Evolutionary conservation across 2,888 invertebrate species (phyloP).

Genomic region (Xestobium rufovillosum): DNA sequence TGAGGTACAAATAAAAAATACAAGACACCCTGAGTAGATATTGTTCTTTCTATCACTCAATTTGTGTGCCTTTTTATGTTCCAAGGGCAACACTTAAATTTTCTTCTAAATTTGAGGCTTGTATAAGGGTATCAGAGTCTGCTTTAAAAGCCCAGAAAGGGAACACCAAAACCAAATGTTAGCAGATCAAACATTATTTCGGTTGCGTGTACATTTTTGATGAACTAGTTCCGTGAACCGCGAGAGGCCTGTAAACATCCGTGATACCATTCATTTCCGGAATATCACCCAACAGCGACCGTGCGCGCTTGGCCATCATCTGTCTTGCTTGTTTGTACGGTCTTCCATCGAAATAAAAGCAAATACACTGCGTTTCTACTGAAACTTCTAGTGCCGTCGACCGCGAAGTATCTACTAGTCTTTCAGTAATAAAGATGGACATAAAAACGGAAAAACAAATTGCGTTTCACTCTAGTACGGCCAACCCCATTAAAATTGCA

Average conservation of each 20-base stretch:
- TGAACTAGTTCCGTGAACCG: neutral
- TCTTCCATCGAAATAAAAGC: neutral
- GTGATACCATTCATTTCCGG: neutral
- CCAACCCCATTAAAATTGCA: slow-evolving; percentile 29
- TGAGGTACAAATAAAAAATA: no score
- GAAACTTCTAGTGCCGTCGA: no score
- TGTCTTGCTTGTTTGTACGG: neutral
- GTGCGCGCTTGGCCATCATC: neutral
- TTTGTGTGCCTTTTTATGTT: no score
- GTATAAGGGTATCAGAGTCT: no score
- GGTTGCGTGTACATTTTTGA: neutral
- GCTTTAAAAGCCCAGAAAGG: no score
- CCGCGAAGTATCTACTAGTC: slow-evolving; percentile 3
- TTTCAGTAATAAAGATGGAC: slow-evolving; percentile 31
- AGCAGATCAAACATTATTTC: slow-evolving; percentile 1
- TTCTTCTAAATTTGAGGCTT: no score
- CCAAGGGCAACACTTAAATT: no score
- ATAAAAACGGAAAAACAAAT: slow-evolving; percentile 33
- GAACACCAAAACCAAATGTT: neutral
- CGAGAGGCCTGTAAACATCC: slow-evolving; percentile 1
- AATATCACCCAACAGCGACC: no score
- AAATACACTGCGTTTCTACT: neutral
- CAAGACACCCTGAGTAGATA: no score
- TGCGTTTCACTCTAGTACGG: slow-evolving; percentile 22
- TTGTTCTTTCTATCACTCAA: no score